Evolutionary conservation across 2,113 vertebrate genomes (phyloP).

Genomic region (Penelope pileata): DNA sequence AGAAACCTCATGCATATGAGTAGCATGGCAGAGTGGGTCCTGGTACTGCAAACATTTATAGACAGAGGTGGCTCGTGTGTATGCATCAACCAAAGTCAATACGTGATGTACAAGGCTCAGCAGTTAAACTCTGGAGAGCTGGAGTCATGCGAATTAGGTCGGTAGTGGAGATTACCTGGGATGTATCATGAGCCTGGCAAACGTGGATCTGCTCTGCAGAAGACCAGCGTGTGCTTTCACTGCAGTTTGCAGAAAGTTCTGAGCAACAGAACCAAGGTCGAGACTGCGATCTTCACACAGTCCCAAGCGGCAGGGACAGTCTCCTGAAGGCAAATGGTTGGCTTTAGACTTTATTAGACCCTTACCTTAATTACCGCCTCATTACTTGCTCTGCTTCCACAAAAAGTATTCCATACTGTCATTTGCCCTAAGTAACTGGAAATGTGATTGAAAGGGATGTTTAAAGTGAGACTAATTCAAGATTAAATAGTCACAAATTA

Average conservation of each 20-base stretch:
- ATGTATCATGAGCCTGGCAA: not conserved
- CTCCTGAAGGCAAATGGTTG: constrained; percentile 25
- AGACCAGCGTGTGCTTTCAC: not conserved
- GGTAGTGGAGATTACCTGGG: not conserved
- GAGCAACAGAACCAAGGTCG: not conserved
- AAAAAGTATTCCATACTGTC: constrained; percentile 61
- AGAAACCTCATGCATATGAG: not conserved
- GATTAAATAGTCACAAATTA: constrained; percentile 74
- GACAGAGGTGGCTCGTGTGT: not conserved
- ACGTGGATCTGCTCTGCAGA: not conserved
- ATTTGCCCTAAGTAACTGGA: constrained; percentile 64
- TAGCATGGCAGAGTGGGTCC: not conserved
- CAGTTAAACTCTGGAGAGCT: not conserved
- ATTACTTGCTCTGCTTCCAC: constrained; percentile 53
- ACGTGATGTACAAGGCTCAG: not conserved
- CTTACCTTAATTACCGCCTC: constrained; percentile 54
- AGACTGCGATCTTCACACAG: not conserved
- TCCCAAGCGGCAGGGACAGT: not conserved
- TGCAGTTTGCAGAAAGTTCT: not conserved
- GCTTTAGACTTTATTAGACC: constrained; percentile 52
- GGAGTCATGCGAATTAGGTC: not conserved
- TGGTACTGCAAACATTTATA: not conserved
- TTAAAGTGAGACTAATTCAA: constrained; percentile 71
- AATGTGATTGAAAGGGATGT: constrained; percentile 68
- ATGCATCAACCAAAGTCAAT: not conserved